phyloP scores from a whole-genome alignment of 2,113 vertebrate genomes.

The Cricetomys ansorgei region DNA sequence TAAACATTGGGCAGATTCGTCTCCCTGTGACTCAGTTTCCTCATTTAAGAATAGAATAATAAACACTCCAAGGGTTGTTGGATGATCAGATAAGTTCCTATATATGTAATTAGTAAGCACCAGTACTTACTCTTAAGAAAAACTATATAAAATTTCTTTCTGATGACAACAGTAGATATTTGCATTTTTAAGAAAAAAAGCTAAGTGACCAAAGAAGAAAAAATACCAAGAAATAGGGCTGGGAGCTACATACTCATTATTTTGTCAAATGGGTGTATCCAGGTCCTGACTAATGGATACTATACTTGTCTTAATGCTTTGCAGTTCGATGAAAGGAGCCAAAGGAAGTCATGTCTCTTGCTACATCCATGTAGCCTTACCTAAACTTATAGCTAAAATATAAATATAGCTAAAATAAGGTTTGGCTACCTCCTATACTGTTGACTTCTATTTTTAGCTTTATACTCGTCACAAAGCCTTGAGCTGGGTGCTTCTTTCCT shows the following conservation, averaged over 20 bases:
- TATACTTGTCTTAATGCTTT: background rate
- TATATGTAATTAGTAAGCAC: background rate
- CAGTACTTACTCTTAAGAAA: conserved; percentile 9
- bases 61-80: background rate
- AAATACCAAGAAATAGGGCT: background rate
- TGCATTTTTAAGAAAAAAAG: conserved; percentile 1
- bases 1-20: background rate
- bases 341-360: background rate
- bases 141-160: conserved; percentile 29
- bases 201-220: background rate
- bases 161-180: background rate
- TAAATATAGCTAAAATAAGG: too few species aligned
- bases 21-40: background rate
- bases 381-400: background rate
- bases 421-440: background rate
- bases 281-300: background rate
- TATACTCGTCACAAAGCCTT: background rate
- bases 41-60: background rate
- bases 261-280: background rate
- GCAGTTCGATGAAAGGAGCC: background rate
- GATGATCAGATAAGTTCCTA: background rate
- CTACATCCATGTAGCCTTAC: background rate
- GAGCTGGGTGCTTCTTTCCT: background rate
- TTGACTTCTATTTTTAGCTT: background rate
- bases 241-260: background rate